These are phyloP conservation scores for Aplocera efformata DNA, from an alignment of 2,888 invertebrate species.

Conservation along the genomic window DNA sequence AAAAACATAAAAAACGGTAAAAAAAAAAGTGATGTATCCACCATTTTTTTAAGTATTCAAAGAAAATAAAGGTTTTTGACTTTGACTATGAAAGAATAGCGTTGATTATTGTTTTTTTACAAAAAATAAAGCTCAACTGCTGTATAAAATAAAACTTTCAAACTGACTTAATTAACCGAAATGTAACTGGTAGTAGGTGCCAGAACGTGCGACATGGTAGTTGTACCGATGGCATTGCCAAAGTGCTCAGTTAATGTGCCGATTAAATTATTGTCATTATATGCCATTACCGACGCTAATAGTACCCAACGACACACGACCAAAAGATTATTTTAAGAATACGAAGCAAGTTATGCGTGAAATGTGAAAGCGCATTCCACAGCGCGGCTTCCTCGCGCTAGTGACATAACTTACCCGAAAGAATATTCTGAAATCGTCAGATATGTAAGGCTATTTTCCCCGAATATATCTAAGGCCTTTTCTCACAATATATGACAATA, in stretches of 20 bases:
- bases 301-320: constrained; percentile 55
- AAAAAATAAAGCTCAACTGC: too few species aligned
- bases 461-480: too few species aligned
- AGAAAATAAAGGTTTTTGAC: too few species aligned
- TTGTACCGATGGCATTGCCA: constrained; percentile 12
- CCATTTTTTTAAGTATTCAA: too few species aligned
- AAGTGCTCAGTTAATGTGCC: constrained; percentile 48
- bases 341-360: constrained; percentile 51
- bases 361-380: constrained; percentile 53
- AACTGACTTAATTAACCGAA: not conserved
- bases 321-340: constrained; percentile 58
- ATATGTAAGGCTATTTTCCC: too few species aligned
- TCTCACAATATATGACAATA: too few species aligned
- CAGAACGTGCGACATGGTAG: constrained; percentile 27
- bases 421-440: too few species aligned
- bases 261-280: constrained; percentile 73
- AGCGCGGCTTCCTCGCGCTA: constrained; percentile 5
- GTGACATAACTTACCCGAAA: constrained; percentile 8
- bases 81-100: too few species aligned
- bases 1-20: too few species aligned
- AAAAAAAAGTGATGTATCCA: too few species aligned
- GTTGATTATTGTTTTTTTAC: too few species aligned
- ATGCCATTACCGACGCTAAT: constrained; percentile 68
- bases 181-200: constrained; percentile 7
- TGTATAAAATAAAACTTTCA: too few species aligned